These are phyloP conservation scores for Pseudococcus viburni DNA, from an alignment of 2,888 invertebrate genomes.

Conservation along the genomic window DNA sequence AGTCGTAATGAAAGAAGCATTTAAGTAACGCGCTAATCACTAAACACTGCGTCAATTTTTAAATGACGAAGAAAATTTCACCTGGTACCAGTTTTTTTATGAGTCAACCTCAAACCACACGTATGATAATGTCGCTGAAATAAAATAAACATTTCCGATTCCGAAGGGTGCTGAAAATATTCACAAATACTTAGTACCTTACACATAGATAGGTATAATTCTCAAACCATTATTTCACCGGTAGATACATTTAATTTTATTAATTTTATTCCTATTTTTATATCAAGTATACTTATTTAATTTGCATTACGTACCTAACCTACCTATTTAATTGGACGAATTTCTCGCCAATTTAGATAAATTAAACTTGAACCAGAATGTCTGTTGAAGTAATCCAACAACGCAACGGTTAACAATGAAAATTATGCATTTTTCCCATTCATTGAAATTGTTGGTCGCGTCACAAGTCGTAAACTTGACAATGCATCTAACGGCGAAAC, in stretches of 20 bases:
- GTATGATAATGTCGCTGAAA: background rate
- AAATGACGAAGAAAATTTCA: background rate
- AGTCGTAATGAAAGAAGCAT: conserved; percentile 16
- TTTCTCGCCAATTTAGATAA: conserved; percentile 14
- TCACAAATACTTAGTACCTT: background rate
- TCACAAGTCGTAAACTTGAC: background rate
- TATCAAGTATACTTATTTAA: background rate
- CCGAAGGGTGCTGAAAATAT: background rate
- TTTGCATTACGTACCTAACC: background rate
- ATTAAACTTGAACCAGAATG: background rate
- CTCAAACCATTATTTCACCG: background rate
- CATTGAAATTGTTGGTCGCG: background rate
- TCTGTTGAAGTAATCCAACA: background rate
- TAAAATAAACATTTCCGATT: background rate
- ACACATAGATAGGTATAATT: background rate
- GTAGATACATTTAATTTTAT: background rate
- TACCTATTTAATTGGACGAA: conserved; percentile 2
- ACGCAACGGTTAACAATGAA: conserved; percentile 13
- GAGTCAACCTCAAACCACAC: background rate
- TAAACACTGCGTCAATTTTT: background rate
- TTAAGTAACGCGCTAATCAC: background rate
- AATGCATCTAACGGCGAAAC: conserved; percentile 12
- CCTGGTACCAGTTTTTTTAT: conserved; percentile 17
- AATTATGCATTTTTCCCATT: conserved; percentile 3
- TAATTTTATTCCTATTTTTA: background rate